Evolutionary conservation across 2,888 invertebrate species (phyloP).

Genomic region (Trachelus troglodyta): DNA sequence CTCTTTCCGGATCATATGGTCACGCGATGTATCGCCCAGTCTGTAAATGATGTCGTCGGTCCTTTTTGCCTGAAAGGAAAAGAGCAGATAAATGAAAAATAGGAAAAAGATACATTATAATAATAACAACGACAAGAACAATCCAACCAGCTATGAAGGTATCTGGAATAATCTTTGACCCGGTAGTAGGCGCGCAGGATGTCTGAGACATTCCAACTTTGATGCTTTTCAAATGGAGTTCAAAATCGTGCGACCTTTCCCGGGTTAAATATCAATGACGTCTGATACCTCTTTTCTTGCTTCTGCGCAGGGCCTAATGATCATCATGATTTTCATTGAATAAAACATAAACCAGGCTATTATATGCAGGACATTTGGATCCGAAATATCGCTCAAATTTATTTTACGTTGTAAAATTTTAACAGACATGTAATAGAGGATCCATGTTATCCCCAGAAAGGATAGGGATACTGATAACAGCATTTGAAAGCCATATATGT

Average conservation of each 20-base stretch:
- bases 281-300: constrained; percentile 10
- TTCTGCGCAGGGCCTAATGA: constrained; percentile 3
- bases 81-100: neutral
- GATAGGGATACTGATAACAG: constrained; percentile 11
- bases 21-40: neutral
- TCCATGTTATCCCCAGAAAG: constrained; percentile 13
- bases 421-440: constrained; percentile 9
- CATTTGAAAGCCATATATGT: constrained; percentile 7
- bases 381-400: neutral
- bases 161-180: neutral
- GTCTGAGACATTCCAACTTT: too few species aligned
- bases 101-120: neutral
- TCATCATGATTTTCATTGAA: constrained; percentile 3
- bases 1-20: neutral
- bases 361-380: neutral
- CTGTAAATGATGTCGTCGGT: neutral
- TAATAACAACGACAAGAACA: neutral
- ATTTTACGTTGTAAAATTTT: neutral
- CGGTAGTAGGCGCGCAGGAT: too few species aligned
- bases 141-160: neutral
- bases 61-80: neutral
- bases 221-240: too few species aligned
- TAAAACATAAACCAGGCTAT: constrained; percentile 6
- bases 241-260: too few species aligned
- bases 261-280: neutral